These are phyloP conservation scores for Martes martes DNA, from an alignment of 2,113 vertebrate genomes.

Conservation along the genomic window DNA sequence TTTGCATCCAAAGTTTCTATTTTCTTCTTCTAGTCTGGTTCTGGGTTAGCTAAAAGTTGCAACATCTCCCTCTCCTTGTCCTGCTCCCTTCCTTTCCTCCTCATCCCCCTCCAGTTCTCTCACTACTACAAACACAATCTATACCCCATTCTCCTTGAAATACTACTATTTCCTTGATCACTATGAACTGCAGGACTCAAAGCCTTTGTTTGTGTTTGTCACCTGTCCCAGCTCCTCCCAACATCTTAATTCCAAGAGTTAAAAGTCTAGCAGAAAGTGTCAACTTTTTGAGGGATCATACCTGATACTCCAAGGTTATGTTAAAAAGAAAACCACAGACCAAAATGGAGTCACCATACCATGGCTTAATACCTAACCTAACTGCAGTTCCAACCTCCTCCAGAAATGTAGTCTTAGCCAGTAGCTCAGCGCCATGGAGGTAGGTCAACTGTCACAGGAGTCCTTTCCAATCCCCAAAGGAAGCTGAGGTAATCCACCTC, in stretches of 20 bases:
- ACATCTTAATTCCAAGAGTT: not conserved
- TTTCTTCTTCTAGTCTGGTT: not conserved
- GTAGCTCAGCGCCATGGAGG: not conserved
- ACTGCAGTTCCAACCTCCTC: not conserved
- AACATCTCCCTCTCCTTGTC: not conserved
- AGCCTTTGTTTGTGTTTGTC: not conserved
- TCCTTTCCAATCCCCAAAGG: not conserved
- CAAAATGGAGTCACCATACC: not conserved
- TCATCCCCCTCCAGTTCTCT: accelerated
- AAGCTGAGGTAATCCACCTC: not conserved
- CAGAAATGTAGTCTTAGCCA: not conserved
- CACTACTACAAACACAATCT: not conserved
- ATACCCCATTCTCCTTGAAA: not conserved
- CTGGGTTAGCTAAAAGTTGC: not conserved
- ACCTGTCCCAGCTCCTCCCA: not conserved
- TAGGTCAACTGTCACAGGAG: not conserved
- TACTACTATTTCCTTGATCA: not conserved
- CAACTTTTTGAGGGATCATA: not conserved
- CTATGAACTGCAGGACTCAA: not conserved
- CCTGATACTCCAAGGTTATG: not conserved
- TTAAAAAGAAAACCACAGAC: not conserved
- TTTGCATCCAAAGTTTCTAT: not conserved
- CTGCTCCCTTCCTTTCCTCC: not conserved
- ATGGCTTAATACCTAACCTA: not conserved
- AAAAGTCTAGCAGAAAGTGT: not conserved